Evolutionary conservation across 2,113 vertebrate genomes (phyloP).

Genomic region (Elaphurus davidianus): DNA sequence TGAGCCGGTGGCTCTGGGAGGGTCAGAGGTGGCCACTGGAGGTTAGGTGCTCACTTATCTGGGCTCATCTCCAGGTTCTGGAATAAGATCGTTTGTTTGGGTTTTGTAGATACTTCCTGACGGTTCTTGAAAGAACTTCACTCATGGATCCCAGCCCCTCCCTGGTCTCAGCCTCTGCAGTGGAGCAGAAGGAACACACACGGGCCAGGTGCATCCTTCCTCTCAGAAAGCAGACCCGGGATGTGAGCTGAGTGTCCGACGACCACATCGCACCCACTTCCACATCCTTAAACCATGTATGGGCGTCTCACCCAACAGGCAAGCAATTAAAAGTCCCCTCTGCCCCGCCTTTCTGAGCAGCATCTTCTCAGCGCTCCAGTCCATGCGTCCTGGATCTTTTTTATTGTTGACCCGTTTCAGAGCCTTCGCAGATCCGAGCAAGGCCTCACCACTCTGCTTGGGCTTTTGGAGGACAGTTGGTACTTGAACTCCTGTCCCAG

Average conservation of each 20-base stretch:
- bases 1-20: background rate
- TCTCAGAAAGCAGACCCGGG: slow-evolving; percentile 77
- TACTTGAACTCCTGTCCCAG: slow-evolving; percentile 78
- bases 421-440: slow-evolving; percentile 65
- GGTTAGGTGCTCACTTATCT: background rate
- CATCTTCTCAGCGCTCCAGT: slow-evolving; percentile 54
- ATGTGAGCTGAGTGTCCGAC: slow-evolving; percentile 66
- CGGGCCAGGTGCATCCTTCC: slow-evolving; percentile 65
- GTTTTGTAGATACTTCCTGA: background rate
- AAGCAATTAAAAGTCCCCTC: slow-evolving; percentile 61
- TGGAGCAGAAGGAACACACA: slow-evolving; percentile 60
- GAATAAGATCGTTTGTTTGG: background rate
- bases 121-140: rapidly evolving
- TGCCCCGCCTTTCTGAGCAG: slow-evolving; percentile 55
- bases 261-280: slow-evolving; percentile 54
- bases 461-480: slow-evolving; percentile 78
- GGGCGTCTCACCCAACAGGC: slow-evolving; percentile 70
- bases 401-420: slow-evolving; percentile 72
- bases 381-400: slow-evolving; percentile 70
- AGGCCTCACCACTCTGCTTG: slow-evolving; percentile 44
- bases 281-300: slow-evolving; percentile 74
- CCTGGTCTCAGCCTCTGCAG: background rate
- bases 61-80: background rate
- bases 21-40: background rate
- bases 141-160: background rate